phyloP scores from a whole-genome alignment of 2,888 invertebrate species.

The Drepana falcataria region DNA sequence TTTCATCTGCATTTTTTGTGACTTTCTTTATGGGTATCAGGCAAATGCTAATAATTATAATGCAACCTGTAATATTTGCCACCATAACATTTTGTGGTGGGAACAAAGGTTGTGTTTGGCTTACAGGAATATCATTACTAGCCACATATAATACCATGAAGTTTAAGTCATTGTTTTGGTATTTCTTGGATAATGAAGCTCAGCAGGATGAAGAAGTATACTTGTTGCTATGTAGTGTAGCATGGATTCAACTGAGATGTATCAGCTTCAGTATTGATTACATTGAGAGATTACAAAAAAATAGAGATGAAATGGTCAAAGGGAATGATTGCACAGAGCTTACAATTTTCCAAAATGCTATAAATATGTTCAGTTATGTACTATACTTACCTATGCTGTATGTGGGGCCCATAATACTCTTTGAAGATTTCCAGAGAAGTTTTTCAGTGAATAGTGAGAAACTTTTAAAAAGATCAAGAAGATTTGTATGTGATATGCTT shows the following conservation, averaged over 20 bases:
- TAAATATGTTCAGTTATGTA: conserved; percentile 84
- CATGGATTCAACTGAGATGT: conserved; percentile 87
- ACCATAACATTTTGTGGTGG: conserved; percentile 60
- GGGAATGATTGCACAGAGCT: conserved; percentile 5
- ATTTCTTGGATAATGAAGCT: conserved; percentile 57
- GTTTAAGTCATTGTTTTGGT: conserved; percentile 64
- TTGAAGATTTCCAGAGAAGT: conserved; percentile 81
- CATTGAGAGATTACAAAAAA: conserved; percentile 38
- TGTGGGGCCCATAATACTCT: conserved; percentile 90
- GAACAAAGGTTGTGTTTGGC: conserved; percentile 75
- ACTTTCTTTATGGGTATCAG: conserved; percentile 63
- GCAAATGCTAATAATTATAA: conserved; percentile 67
- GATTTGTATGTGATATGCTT: conserved; percentile 63
- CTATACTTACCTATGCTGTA: conserved; percentile 91
- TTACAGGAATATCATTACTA: conserved; percentile 69
- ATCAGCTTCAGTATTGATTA: conserved; percentile 85
- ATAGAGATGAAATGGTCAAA: conserved; percentile 21
- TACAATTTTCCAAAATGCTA: conserved; percentile 29
- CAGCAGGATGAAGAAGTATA: conserved; percentile 74
- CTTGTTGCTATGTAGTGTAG: conserved; percentile 75
- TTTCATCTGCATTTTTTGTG: conserved; percentile 69
- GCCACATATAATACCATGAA: conserved; percentile 71
- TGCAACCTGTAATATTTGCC: conserved; percentile 77
- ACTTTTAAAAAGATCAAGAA: conserved; percentile 45
- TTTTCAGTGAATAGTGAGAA: conserved; percentile 37